These are phyloP conservation scores for Monoplex corrugatus DNA, from an alignment of 2,888 invertebrate genomes.

Conservation along the genomic window DNA sequence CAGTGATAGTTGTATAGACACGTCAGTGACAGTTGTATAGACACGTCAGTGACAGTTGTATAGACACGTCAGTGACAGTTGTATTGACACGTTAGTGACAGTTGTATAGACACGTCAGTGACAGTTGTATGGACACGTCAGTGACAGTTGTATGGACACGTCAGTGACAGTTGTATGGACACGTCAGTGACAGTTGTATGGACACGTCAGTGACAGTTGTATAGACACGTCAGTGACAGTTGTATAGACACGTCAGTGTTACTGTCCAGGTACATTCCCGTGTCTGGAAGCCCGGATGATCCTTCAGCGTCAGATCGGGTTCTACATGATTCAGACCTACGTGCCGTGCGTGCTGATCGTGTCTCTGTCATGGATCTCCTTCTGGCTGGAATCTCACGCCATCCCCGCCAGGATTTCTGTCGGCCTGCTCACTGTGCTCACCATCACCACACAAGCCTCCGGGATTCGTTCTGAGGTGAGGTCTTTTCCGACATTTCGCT, in stretches of 20 bases:
- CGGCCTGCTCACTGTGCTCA: constrained; percentile 75
- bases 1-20: too few species aligned
- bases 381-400: constrained; percentile 77
- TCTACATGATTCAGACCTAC: constrained; percentile 75
- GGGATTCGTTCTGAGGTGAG: constrained; percentile 61
- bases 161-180: not conserved
- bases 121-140: too few species aligned
- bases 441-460: constrained; percentile 66
- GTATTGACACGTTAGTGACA: too few species aligned
- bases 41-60: too few species aligned
- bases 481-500: too few species aligned
- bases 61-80: too few species aligned
- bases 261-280: constrained; percentile 63
- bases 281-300: constrained; percentile 68
- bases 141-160: too few species aligned
- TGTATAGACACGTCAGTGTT: not conserved
- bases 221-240: not conserved
- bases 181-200: not conserved
- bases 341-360: constrained; percentile 74
- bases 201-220: too few species aligned
- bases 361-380: constrained; percentile 74
- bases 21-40: too few species aligned
- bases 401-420: constrained; percentile 75
- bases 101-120: too few species aligned
- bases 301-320: constrained; percentile 70